Evolutionary conservation across 2,888 invertebrate genomes (phyloP), one percentile per base, ranked within the genome.

Genomic region (Carabus problematicus): DNA sequence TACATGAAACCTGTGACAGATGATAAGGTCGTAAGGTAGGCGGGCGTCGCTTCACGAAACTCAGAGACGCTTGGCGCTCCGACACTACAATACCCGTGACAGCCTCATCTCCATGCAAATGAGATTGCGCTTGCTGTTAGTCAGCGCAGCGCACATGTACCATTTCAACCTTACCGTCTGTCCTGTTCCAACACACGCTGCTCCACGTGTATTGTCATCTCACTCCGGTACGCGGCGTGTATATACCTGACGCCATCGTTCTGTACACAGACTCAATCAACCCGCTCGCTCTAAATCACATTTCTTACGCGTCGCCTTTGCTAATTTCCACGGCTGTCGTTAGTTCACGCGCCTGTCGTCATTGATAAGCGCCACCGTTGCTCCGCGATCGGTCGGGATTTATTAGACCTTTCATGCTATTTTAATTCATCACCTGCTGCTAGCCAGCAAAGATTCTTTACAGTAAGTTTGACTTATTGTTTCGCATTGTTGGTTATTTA

Each of bases 81-180:
- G 58, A 58, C 56, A 58, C 59, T 67, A 67, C 67, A 67, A 67
- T 67, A 67, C 67, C 67, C 67, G 49, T 67, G 67, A 67, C 67
- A 67, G 67, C 77, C 79, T 79, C 79, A 80, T 80, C 79, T 80
- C 77, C 80, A 80, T 80, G 79, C 77, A 80, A 79, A 80, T 79
- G 79, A 79, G 79, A 78, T 79, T 77, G 77, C 77, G 79, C 77
- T 77, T 77, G 77, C 76, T 77, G 76, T 67, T 67, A 67, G 60
- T 59, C 41, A 14, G 14, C 12, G 14, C n/a, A n/a, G 52, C 52
- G 29, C 45, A 12, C 52, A 52, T 52, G 52, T 52, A 52, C 52
- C 52, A 52, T 19, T 52, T 52, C 52, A 18, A 52, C 19, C 52
- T 16, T 19, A 52, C 52, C 3, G 52, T n/a, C 29, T 49, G 8